A percentile compares a stretch with the other conserved stretches of the same genome.
These are phyloP conservation scores for Eupithecia inturbata DNA, from an alignment of 2,888 invertebrate genomes.

Conservation along the genomic window DNA sequence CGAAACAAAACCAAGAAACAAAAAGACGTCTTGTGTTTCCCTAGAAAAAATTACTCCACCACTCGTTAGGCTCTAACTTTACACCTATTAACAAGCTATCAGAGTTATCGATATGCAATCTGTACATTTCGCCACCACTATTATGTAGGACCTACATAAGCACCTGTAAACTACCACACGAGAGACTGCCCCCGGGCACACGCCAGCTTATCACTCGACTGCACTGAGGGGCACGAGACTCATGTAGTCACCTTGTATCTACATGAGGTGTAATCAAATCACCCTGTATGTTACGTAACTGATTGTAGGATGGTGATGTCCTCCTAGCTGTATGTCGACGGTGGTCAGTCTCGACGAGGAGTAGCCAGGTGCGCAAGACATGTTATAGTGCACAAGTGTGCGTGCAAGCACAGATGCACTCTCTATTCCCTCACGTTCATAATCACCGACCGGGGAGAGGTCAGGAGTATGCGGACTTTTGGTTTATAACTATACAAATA, in stretches of 20 bases:
- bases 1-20: too few species aligned
- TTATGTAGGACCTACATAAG: neutral
- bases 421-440: too few species aligned
- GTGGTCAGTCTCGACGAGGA: neutral
- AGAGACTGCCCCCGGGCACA: neutral
- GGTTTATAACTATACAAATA: too few species aligned
- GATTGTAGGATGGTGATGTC: neutral
- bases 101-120: neutral
- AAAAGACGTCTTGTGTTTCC: too few species aligned
- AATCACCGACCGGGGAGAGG: too few species aligned
- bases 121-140: conserved; percentile 10
- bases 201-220: conserved; percentile 6
- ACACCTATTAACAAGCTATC: neutral
- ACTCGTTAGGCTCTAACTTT: too few species aligned
- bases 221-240: conserved; percentile 2
- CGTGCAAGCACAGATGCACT: too few species aligned
- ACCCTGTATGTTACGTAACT: conserved; percentile 6
- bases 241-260: neutral
- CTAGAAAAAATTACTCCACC: too few species aligned
- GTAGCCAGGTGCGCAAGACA: too few species aligned
- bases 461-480: too few species aligned
- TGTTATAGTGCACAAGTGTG: too few species aligned
- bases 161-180: neutral
- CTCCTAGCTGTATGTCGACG: too few species aligned
- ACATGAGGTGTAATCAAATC: neutral